A percentile compares a stretch with the other conserved stretches of the same genome.
These are phyloP conservation scores for Phrynosoma platyrhinos DNA, from an alignment of 2,113 vertebrate species.

Conservation along the genomic window DNA sequence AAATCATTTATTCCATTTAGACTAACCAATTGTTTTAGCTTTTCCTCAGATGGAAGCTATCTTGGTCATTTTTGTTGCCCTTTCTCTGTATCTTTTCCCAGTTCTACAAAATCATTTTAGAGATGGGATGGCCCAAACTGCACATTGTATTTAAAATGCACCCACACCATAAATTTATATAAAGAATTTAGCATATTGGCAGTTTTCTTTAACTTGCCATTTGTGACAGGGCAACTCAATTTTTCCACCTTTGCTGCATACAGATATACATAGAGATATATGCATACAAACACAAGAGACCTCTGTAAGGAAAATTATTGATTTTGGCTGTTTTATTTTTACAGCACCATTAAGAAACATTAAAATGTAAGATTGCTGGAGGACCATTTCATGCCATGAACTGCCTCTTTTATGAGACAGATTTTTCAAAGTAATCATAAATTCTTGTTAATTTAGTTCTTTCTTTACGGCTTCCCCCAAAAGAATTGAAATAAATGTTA, in stretches of 20 bases:
- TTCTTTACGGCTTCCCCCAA: not conserved
- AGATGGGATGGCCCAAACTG: too few species aligned
- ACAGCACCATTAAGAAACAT: constrained; percentile 17
- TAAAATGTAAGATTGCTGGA: not conserved
- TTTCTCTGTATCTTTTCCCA: not conserved
- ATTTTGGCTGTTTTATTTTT: not conserved
- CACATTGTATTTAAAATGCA: not conserved
- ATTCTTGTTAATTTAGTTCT: constrained; percentile 40
- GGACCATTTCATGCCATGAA: constrained; percentile 33
- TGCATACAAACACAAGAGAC: not conserved
- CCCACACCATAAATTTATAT: not conserved
- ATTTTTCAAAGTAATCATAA: constrained; percentile 30
- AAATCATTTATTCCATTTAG: not conserved
- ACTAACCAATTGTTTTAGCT: not conserved
- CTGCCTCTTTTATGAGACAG: constrained; percentile 34
- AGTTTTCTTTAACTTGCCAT: not conserved
- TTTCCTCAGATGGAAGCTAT: not conserved
- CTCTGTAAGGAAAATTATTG: not conserved
- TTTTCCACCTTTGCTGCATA: not conserved
- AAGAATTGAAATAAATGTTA: not conserved
- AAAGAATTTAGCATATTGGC: not conserved
- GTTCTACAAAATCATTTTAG: not conserved
- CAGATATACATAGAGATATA: not conserved
- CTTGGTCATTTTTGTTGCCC: not conserved
- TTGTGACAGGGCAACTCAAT: not conserved